Percentiles rank a stretch among this genome's conserved stretches.
These are phyloP conservation scores for Phyllotreta cruciferae DNA, from an alignment of 2,888 invertebrate species.

Conservation along the genomic window DNA sequence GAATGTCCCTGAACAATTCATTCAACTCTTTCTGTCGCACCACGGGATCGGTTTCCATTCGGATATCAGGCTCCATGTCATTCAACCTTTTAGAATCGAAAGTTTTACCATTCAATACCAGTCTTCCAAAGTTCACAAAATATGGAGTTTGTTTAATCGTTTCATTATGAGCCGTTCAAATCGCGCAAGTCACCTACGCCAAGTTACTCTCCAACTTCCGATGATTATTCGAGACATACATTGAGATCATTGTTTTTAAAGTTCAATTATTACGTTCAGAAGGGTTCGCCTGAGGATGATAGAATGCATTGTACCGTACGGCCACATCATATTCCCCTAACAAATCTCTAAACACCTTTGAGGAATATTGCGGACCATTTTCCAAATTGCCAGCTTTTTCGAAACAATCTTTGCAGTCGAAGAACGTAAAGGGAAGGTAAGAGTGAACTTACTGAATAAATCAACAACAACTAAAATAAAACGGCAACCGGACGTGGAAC, in stretches of 20 bases:
- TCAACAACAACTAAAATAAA: not conserved
- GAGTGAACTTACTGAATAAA: constrained; percentile 1
- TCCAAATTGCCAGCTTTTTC: no score
- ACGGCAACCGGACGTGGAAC: not conserved
- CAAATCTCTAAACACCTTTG: constrained; percentile 11
- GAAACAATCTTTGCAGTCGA: not conserved
- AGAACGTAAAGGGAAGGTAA: not conserved
- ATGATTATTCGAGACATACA: constrained; percentile 28
- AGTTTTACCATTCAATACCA: not conserved
- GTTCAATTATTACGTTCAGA: constrained; percentile 20
- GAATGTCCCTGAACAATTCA: constrained; percentile 12
- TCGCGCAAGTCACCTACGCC: constrained; percentile 24
- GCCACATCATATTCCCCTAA: not conserved
- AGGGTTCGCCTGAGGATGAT: constrained; percentile 30
- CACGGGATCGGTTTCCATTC: no score
- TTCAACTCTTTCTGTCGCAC: constrained; percentile 6
- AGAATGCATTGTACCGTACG: constrained; percentile 18
- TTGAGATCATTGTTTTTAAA: constrained; percentile 10
- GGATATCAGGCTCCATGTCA: not conserved
- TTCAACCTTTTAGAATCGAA: no score
- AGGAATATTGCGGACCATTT: constrained; percentile 41
- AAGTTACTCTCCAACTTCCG: constrained; percentile 23
- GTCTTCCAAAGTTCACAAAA: constrained; percentile 23
- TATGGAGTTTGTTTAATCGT: constrained; percentile 11
- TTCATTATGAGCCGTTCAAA: constrained; percentile 23